Evolutionary conservation across 2,113 vertebrate genomes (phyloP).

Genomic region (Alexandromys fortis): DNA sequence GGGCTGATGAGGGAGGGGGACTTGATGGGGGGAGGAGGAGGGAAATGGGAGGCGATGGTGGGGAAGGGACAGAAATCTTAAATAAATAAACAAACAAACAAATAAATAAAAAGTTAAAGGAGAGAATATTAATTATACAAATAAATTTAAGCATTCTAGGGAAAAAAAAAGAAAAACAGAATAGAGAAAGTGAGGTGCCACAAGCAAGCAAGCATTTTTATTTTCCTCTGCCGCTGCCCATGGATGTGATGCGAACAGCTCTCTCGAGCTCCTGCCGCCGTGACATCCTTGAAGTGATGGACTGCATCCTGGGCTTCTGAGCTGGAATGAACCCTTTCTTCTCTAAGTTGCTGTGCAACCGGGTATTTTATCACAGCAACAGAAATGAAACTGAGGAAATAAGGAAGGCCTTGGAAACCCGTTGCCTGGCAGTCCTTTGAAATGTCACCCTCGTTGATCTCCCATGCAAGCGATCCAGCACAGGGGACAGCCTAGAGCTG

Average conservation of each 20-base stretch:
- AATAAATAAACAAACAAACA: too few species aligned
- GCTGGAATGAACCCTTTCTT: not conserved
- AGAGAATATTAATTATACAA: too few species aligned
- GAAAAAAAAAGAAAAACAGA: not conserved
- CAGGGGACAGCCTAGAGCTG: not conserved
- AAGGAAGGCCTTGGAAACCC: not conserved
- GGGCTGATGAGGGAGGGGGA: too few species aligned
- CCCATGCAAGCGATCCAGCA: rapidly evolving
- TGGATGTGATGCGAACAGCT: not conserved
- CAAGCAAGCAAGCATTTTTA: not conserved
- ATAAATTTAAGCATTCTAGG: too few species aligned
- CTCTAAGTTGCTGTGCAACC: not conserved
- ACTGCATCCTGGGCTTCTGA: not conserved
- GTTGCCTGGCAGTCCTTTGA: not conserved
- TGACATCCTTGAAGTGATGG: not conserved
- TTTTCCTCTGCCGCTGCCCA: not conserved
- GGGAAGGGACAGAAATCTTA: too few species aligned
- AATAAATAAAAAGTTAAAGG: too few species aligned
- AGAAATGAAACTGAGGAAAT: not conserved
- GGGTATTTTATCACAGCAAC: not conserved
- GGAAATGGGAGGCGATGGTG: too few species aligned
- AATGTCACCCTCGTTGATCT: not conserved
- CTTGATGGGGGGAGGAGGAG: too few species aligned
- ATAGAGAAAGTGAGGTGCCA: not conserved
- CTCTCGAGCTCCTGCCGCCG: not conserved